Evolutionary conservation across 2,888 invertebrate genomes (phyloP), one percentile per base, ranked within the genome.

Genomic region (Stictocephala bisonia): DNA sequence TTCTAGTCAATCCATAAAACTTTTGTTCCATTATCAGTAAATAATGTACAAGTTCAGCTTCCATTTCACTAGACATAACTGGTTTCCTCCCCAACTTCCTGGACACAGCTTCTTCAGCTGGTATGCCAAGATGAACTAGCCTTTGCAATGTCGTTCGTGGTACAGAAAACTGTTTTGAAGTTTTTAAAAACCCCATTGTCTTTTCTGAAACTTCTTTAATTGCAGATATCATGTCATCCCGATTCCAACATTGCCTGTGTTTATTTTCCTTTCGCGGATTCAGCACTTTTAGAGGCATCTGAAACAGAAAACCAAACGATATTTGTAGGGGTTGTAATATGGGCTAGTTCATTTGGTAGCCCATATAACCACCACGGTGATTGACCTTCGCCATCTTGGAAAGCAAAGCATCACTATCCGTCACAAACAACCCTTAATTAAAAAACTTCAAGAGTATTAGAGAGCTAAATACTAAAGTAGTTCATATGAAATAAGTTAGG

Each of bases 1-100:
- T n/a, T 20, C 50, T 40, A 18, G 13, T 41, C 13, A 67, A 53
- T 3, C 72, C 53, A 29, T 53, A 51, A 48, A 27, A 53, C 15
- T 60, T 41, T 15, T 53, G 51, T 22, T 72, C 67, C 72, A 67
- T 67, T 13, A 31, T 51, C 18, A 75, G 51, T 20, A 67, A 50
- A 40, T 27, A 64, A 4, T 69, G 15, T 18, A 66, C 69, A 7
- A 77, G 64, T 60, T 74, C 67, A 31, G 44, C 40, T 72, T 76
- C 74, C 29, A 73, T 41, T 13, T 64, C 58, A 15, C 29, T 35
- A 9, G 13, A 15, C 60, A 64, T 60, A 20, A 70, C 40, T 20
- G 71, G 48, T 41, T 66, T 60, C 29, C 74, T 44, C 7, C 75
- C 73, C 18, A 69, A 20, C n/a, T 27, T 24, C 24, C 26, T 67